phyloP scores from a whole-genome alignment of 2,113 vertebrate genomes.

The Bombycilla garrulus region DNA sequence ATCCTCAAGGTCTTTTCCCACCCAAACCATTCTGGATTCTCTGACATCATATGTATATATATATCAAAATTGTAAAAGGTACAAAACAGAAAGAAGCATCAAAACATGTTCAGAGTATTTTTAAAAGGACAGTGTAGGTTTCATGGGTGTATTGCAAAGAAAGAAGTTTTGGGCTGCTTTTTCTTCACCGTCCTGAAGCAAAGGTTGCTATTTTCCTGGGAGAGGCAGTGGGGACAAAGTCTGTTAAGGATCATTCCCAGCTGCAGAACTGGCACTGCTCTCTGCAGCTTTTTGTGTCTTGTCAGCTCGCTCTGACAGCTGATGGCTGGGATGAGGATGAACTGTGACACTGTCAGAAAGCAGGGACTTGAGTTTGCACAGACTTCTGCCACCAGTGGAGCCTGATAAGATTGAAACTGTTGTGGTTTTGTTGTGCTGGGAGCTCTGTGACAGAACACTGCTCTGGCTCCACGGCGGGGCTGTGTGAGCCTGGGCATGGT shows the following conservation, averaged over 20 bases:
- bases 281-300: not conserved
- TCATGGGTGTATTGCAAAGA: not conserved
- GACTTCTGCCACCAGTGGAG: not conserved
- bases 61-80: not conserved
- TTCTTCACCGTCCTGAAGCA: not conserved
- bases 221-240: not conserved
- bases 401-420: not conserved
- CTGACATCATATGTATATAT: accelerated
- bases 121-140: not conserved
- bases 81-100: not conserved
- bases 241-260: not conserved
- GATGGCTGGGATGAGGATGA: not conserved
- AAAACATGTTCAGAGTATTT: not conserved
- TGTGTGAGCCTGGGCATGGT: accelerated
- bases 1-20: accelerated
- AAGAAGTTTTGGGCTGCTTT: not conserved
- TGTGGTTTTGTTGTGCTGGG: not conserved
- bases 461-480: not conserved
- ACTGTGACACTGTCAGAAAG: constrained; percentile 29
- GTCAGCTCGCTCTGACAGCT: constrained; percentile 5
- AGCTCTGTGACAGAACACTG: not conserved
- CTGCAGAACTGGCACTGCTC: not conserved
- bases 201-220: not conserved
- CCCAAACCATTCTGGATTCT: not conserved
- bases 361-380: not conserved